A percentile compares a stretch with the other conserved stretches of the same genome.
These are phyloP conservation scores for Bombus picipes DNA, from an alignment of 1,140 invertebrate genomes.

Conservation along the genomic window DNA sequence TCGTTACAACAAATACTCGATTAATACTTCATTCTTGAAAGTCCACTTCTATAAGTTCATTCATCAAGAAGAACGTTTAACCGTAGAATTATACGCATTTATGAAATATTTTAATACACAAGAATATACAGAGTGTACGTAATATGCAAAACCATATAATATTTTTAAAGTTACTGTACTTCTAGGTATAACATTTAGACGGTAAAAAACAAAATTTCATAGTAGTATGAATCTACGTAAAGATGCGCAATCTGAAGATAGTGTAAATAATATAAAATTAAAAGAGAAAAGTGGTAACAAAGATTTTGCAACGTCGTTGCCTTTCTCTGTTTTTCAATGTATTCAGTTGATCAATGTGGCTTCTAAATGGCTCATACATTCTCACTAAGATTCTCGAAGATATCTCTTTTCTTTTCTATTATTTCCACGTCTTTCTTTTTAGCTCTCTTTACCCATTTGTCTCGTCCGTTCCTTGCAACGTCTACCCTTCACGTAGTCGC, in stretches of 20 bases:
- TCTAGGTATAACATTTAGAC: background rate
- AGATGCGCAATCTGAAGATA: too few relatives aligned
- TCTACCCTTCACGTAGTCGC: conserved; percentile 15
- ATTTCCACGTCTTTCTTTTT: conserved; percentile 28
- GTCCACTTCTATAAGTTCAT: background rate
- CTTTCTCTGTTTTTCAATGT: background rate
- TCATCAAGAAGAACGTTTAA: background rate
- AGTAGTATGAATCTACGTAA: too few relatives aligned
- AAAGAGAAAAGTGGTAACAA: background rate
- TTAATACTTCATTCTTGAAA: background rate
- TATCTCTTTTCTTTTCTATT: background rate
- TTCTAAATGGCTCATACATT: background rate
- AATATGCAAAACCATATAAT: too few relatives aligned
- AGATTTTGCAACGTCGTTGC: too few relatives aligned
- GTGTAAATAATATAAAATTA: too few relatives aligned
- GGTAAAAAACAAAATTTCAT: too few relatives aligned
- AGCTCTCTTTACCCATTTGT: conserved; percentile 27
- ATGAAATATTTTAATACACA: background rate
- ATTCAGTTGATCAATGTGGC: background rate
- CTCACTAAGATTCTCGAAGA: background rate
- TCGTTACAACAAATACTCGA: background rate
- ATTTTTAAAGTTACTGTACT: background rate
- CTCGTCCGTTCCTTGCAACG: background rate
- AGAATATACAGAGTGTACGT: too few relatives aligned
- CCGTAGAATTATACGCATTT: background rate